Percentiles rank a stretch among this genome's conserved stretches.
phyloP scores from a whole-genome alignment of 2,113 vertebrate species.

The Engystomops pustulosus region DNA sequence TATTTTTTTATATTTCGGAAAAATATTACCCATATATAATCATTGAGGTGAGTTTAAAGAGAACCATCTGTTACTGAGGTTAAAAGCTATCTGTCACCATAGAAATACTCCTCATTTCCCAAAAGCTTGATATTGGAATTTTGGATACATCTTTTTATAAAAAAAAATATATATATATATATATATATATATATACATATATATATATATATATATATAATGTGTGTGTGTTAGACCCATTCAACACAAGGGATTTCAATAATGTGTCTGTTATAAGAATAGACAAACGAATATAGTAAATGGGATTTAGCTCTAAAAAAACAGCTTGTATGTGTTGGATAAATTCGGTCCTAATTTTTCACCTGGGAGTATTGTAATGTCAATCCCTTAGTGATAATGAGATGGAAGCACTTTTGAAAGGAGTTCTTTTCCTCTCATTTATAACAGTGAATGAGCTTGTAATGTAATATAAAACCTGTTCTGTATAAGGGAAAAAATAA shows the following conservation, averaged over 20 bases:
- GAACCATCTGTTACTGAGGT: too few relatives aligned
- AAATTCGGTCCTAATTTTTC: slow-evolving; percentile 51
- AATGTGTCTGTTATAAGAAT: not conserved
- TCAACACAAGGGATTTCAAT: not conserved
- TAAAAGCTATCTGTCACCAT: too few relatives aligned
- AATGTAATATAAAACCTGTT: slow-evolving; percentile 52
- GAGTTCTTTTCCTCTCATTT: slow-evolving; percentile 42
- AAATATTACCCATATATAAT: too few relatives aligned
- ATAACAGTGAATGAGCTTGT: slow-evolving; percentile 45
- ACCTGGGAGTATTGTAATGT: slow-evolving; percentile 49
- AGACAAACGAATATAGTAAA: not conserved
- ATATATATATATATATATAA: too few relatives aligned
- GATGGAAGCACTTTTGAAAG: slow-evolving; percentile 46
- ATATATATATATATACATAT: too few relatives aligned
- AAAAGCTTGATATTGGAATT: too few relatives aligned
- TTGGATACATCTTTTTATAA: too few relatives aligned
- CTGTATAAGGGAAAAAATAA: slow-evolving; percentile 43
- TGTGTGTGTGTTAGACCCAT: not conserved
- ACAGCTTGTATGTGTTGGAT: slow-evolving; percentile 36
- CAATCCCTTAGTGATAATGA: slow-evolving; percentile 51
- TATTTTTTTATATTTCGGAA: too few relatives aligned
- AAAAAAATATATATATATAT: too few relatives aligned
- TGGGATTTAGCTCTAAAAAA: slow-evolving; percentile 21
- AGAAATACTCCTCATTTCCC: too few relatives aligned
- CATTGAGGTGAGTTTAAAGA: too few relatives aligned